Conservation (phyloP, 1,140 invertebrate genomes). For the Epicauta chinensis region DNA sequence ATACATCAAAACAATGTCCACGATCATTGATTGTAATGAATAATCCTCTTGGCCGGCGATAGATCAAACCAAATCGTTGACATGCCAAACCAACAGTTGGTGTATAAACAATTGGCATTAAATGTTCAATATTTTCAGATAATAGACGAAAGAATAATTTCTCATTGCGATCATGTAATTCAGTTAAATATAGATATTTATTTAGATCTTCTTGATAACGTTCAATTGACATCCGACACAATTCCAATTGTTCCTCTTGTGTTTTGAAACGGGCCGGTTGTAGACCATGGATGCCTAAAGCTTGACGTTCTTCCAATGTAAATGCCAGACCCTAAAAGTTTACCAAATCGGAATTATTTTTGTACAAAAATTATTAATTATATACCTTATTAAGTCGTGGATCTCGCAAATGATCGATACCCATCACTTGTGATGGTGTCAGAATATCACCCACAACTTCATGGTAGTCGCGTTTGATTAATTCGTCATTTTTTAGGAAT, state of each 20-base stretch:
- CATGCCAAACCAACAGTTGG: constrained; percentile 91
- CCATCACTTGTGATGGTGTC: constrained; percentile 60
- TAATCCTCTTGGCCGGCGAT: constrained; percentile 84
- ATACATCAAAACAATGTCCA: constrained; percentile 79
- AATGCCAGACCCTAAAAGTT: constrained; percentile 78
- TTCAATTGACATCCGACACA: constrained; percentile 80
- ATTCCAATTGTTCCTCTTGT: constrained; percentile 85
- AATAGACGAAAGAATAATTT: constrained; percentile 91
- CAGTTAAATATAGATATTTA: constrained; percentile 84
- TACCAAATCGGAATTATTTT: background rate
- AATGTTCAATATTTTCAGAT: constrained; percentile 76
- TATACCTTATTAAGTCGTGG: constrained; percentile 76
- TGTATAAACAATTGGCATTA: constrained; percentile 90
- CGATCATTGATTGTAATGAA: constrained; percentile 96
- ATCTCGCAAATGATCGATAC: constrained; percentile 77
- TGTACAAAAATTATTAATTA: background rate
- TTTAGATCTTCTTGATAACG: constrained; percentile 85
- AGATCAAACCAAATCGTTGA: constrained; percentile 93
- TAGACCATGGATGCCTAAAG: constrained; percentile 86
- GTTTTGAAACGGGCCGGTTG: constrained; percentile 89
- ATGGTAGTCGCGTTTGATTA: constrained; percentile 24
- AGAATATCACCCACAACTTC: constrained; percentile 51
- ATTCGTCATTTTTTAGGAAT: constrained; percentile 15
- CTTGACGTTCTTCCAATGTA: constrained; percentile 83
- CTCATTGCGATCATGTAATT: constrained; percentile 78